Evolutionary conservation across 2,113 vertebrate species (phyloP), one percentile per base, ranked within the genome.

Genomic region (Tangachromis dhanisi): DNA sequence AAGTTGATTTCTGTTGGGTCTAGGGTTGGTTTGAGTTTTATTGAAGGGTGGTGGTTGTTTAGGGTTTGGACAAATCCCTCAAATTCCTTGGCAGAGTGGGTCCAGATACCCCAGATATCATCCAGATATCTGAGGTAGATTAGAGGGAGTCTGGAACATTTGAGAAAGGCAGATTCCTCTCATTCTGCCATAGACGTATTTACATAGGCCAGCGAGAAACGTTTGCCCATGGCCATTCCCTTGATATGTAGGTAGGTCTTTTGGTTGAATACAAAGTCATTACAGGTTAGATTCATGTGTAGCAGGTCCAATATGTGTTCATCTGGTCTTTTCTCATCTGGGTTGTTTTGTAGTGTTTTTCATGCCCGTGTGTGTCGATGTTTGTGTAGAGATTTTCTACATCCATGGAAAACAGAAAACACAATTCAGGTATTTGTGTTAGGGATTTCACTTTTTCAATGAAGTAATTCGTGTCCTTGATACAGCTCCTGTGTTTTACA

Each of bases 351-450:
- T 13, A 29, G 26, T 2, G 26, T 59, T 29, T 59, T 16, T 29
- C 13, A 59, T 59, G 24, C 13, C 55, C 5, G 0, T 59, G 13
- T 16, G 0, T 59, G 55, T 31, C 0, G 3, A 59, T 9, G 26
- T 59, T 59, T 59, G 55, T 59, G 14, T 31, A 17, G 13, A 59
- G 0, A 16, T 59, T 2, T 59, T 2, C 13, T 9, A 29, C 8
- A 59, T 29, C 55, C 26, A 59, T 51, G 49, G 2, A 29, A 29
- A 59, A 31, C 1, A 16, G 26, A 29, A 59, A 29, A 29, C 8
- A 16, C 0, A 0, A 9, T 59, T 59, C 55, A 1, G 5, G 13
- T 16, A 31, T 29, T 16, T 29, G 26, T 16, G 13, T 29, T 59
- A 9, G 8, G 26, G 14, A 59, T 29, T 59, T 59, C 26, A 16